These are phyloP conservation scores for Apostichopus parvimensis DNA, from an alignment of 35 echinoderm and acorn worm species.

Conservation along the genomic window DNA sequence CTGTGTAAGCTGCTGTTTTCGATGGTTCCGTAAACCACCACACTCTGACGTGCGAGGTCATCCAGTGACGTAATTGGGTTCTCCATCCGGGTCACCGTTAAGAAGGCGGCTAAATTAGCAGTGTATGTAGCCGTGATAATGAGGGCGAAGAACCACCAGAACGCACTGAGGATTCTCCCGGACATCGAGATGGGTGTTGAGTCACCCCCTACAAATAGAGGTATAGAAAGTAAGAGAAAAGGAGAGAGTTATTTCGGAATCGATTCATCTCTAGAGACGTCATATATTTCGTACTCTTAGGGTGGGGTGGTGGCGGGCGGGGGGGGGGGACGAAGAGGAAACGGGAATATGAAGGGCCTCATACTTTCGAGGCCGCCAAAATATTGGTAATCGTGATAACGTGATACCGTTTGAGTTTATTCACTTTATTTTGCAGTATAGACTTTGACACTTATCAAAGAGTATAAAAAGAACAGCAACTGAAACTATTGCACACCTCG, in stretches of 20 bases:
- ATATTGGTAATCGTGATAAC: no score
- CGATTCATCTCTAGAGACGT: no score
- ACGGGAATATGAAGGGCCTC: no score
- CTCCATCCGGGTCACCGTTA: conserved; percentile 95
- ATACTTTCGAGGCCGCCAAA: no score
- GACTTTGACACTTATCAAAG: no score
- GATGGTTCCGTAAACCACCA: conserved; percentile 84
- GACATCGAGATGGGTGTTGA: conserved; percentile 91
- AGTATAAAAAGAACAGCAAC: no score
- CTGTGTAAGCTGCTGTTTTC: conserved; percentile 87
- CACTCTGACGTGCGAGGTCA: conserved; percentile 88
- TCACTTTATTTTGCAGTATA: no score
- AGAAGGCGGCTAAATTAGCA: conserved; percentile 94
- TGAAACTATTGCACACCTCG: no score
- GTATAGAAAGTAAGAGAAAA: not conserved
- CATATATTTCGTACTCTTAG: not conserved
- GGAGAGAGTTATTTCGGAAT: not conserved
- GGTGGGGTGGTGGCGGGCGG: not conserved
- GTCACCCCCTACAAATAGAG: conserved; percentile 75
- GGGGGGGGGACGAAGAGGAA: not conserved
- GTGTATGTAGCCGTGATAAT: conserved; percentile 97
- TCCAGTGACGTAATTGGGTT: conserved; percentile 95
- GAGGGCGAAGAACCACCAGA: conserved; percentile 99
- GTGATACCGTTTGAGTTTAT: no score
- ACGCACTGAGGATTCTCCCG: conserved; percentile 89